These are phyloP conservation scores for Bolinopsis microptera DNA, from an alignment of 37 sponge, comb jelly and placozoan species.

Conservation along the genomic window DNA sequence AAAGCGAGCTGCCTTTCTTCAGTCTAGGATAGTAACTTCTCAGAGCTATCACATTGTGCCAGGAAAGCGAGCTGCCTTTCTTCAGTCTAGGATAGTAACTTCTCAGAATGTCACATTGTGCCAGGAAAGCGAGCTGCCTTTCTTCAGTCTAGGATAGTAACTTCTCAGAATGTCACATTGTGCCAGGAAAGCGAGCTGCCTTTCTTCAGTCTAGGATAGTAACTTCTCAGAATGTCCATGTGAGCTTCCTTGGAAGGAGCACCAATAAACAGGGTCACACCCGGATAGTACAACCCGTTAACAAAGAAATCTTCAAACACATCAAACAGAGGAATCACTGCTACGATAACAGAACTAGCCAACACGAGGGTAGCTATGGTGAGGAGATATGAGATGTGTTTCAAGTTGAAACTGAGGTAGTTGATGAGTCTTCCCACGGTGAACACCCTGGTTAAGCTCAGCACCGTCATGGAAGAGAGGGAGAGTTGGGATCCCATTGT, in stretches of 20 bases:
- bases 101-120: too few relatives aligned
- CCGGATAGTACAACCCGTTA: background rate
- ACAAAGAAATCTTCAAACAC: background rate
- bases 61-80: too few relatives aligned
- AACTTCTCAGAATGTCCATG: background rate
- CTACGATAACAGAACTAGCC: background rate
- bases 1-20: too few relatives aligned
- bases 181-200: background rate
- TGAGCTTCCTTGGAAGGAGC: background rate
- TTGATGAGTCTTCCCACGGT: background rate
- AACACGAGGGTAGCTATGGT: background rate
- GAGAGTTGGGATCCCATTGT: background rate
- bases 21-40: too few relatives aligned
- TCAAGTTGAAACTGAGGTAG: background rate
- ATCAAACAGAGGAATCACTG: background rate
- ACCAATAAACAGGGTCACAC: background rate
- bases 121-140: too few relatives aligned
- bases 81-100: too few relatives aligned
- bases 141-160: too few relatives aligned
- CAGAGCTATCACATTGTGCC: too few relatives aligned
- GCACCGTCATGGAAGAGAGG: background rate
- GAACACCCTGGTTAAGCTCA: background rate
- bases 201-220: background rate
- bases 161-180: background rate
- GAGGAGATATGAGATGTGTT: background rate